phyloP scores from a whole-genome alignment of 2,888 invertebrate species.

The Halictus quadricinctus region DNA sequence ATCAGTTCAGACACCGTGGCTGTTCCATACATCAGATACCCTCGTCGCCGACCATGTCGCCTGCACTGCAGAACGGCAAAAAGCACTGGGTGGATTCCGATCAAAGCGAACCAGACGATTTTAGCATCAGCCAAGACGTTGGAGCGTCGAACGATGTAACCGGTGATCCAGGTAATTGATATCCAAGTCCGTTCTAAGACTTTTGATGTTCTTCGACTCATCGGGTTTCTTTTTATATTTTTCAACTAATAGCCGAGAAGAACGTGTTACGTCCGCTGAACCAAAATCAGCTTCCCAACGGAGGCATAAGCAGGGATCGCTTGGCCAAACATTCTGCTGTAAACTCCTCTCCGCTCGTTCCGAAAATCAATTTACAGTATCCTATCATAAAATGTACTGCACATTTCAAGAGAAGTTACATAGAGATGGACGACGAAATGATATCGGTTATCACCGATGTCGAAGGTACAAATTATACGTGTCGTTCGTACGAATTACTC shows the following conservation, averaged over 20 bases:
- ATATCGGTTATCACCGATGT: slow-evolving; percentile 89
- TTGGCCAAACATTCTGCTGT: slow-evolving; percentile 70
- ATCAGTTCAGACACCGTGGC: slow-evolving; percentile 77
- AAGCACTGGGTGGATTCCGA: slow-evolving; percentile 77
- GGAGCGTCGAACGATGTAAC: slow-evolving; percentile 69
- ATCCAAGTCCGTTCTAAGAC: not conserved
- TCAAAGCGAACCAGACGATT: slow-evolving; percentile 79
- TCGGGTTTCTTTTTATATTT: not conserved
- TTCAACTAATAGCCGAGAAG: slow-evolving; percentile 74
- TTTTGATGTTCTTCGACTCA: not conserved
- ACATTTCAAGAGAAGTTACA: slow-evolving; percentile 87
- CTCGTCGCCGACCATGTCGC: slow-evolving; percentile 76
- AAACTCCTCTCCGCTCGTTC: slow-evolving; percentile 78
- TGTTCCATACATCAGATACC: slow-evolving; percentile 77
- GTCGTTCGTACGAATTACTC: not conserved
- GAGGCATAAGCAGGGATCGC: slow-evolving; percentile 75
- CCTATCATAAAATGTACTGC: slow-evolving; percentile 85
- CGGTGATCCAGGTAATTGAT: slow-evolving; percentile 71
- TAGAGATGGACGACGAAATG: slow-evolving; percentile 88
- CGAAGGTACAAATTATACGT: slow-evolving; percentile 84
- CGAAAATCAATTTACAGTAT: slow-evolving; percentile 79
- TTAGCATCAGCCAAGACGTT: slow-evolving; percentile 80
- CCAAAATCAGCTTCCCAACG: slow-evolving; percentile 79
- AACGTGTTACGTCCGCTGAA: slow-evolving; percentile 80
- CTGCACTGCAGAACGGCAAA: slow-evolving; percentile 76